Conservation (phyloP, 1,140 invertebrate species). For the Drosophila lacteicornis region DNA sequence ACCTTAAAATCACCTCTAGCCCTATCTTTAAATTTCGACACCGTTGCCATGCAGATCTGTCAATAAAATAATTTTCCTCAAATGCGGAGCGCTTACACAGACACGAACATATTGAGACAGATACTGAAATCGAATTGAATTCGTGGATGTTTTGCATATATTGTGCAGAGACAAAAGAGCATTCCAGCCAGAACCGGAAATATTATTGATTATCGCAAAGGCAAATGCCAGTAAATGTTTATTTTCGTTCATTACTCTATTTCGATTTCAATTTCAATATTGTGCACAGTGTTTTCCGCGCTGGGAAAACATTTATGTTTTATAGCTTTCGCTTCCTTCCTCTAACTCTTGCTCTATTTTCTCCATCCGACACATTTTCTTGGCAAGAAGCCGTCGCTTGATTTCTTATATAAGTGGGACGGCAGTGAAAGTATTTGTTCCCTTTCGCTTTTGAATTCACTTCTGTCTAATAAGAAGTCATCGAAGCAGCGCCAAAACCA, state of each 20-base stretch:
- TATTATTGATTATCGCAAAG: slow-evolving; percentile 76
- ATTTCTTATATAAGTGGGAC: slow-evolving; percentile 72
- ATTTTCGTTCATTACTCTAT: slow-evolving; percentile 54
- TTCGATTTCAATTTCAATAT: slow-evolving; percentile 61
- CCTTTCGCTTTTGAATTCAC: slow-evolving; percentile 24
- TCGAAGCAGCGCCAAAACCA: neutral
- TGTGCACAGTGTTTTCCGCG: slow-evolving; percentile 25
- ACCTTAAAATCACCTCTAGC: neutral
- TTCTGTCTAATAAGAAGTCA: slow-evolving; percentile 53
- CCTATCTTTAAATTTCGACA: slow-evolving; percentile 30
- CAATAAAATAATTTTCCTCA: slow-evolving; percentile 65
- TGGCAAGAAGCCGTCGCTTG: slow-evolving; percentile 57
- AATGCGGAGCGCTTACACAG: slow-evolving; percentile 19
- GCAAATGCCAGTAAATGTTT: slow-evolving; percentile 60
- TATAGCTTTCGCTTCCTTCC: slow-evolving; percentile 39
- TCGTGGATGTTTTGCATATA: slow-evolving; percentile 28
- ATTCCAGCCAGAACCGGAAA: slow-evolving; percentile 54
- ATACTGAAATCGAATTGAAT: slow-evolving; percentile 39
- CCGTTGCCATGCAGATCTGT: slow-evolving; percentile 65
- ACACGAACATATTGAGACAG: slow-evolving; percentile 20
- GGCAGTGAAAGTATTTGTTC: slow-evolving; percentile 40
- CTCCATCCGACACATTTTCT: slow-evolving; percentile 51
- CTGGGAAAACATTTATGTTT: slow-evolving; percentile 70
- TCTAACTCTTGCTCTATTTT: slow-evolving; percentile 2
- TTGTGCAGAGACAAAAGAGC: slow-evolving; percentile 6